Evolutionary conservation across 2,797 vertebrate species (phyloP), one percentile per base, ranked within the genome.

Genomic region (Lacerta bilineata): DNA sequence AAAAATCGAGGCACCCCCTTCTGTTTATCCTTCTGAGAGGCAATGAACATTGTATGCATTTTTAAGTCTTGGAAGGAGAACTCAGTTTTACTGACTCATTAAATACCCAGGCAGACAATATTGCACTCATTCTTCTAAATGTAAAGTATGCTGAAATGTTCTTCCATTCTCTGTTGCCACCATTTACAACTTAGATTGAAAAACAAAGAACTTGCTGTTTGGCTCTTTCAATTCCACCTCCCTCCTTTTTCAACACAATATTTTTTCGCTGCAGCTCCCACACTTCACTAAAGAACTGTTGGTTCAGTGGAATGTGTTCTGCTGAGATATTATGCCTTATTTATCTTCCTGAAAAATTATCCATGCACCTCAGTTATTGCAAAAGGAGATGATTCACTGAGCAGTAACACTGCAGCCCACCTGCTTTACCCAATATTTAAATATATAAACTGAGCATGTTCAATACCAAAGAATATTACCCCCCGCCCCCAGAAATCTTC

Each of bases 341-440:
- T 79, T 18, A 25, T 68, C 50, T 83, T 86, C 46, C 39, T 15
- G 59, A 91, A 89, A 92, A 87, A 90, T 3, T 79, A 90, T 64
- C 33, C 29, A 29, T 55, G 59, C 55, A 39, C 33, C 50, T 15
- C 18, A 39, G 11, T 79, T 76, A 13, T 15, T 87, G 8, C 39
- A 88, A 91, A 93, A 0, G 5, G 8, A 50, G 86, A 83, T 74
- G 89, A 17, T 23, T 92, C 18, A 87, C 8, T 81, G 43, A 59
- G 11, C 27, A 43, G 74, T 36, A 76, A 74, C 23, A 23, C 41
- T 66, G 41, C 74, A 72, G n/a, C 50, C 66, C 39, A 75, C 81
- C n/a, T 66, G 11, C 18, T 80, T 68, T 69, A 75, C n/a, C 33
- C 36, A 80, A 74, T 36, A 80, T 41, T 39, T 64, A 68, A 75